A percentile compares a stretch with the other conserved stretches of the same genome.
Conservation (phyloP, 1,140 invertebrate genomes). For the Trichonephila inaurata region DNA sequence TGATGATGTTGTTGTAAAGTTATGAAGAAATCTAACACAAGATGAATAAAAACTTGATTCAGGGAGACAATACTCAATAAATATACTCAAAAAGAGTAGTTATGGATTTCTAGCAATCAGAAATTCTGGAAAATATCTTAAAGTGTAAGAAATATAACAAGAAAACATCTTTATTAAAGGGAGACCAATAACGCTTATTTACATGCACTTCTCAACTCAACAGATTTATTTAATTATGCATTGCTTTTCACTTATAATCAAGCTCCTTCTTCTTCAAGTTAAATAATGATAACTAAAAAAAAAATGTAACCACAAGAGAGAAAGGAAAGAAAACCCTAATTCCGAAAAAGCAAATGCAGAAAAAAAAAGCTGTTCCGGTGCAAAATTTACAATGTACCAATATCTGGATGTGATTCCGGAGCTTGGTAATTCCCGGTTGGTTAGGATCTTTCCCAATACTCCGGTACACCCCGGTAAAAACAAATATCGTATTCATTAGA, state of each 20-base stretch:
- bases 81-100: too few relatives aligned
- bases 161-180: not conserved
- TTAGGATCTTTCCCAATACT: not conserved
- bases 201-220: not conserved
- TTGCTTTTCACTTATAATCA: not conserved
- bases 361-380: not conserved
- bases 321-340: slow-evolving; percentile 4
- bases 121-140: too few relatives aligned
- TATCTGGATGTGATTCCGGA: not conserved
- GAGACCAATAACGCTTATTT: not conserved
- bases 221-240: slow-evolving; percentile 3
- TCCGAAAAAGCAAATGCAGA: not conserved
- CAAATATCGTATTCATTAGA: slow-evolving; percentile 32
- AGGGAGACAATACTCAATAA: too few relatives aligned
- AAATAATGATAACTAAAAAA: not conserved
- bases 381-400: slow-evolving; percentile 5
- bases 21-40: too few relatives aligned
- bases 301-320: not conserved
- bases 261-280: not conserved
- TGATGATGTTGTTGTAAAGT: too few relatives aligned
- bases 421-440: not conserved
- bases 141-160: too few relatives aligned
- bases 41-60: too few relatives aligned
- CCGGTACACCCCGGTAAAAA: not conserved
- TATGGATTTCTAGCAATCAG: too few relatives aligned